Evolutionary conservation across 1,140 invertebrate genomes (phyloP), one percentile per base, ranked within the genome.

Genomic region (Nasonia vitripennis): DNA sequence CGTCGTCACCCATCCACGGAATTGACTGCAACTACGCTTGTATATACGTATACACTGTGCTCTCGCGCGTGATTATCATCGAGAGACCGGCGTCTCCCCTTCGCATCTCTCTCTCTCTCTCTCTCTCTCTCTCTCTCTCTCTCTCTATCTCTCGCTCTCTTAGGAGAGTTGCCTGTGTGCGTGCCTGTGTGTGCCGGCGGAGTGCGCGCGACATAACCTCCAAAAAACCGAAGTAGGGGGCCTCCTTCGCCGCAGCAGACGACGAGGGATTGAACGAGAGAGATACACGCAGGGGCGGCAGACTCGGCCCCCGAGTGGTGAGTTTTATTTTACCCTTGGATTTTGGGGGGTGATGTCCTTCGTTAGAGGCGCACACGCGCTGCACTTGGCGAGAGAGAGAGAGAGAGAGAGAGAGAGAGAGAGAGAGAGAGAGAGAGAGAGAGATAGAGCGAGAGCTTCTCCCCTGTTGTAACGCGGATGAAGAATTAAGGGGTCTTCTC

Each of bases 311-410:
- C 27, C 62, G n/a, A 84, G n/a, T 62, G 83, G 83, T 84, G 83
- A 84, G 83, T 84, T 73, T 79, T 79, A 73, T 73, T 79, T 79
- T 37, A n/a, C 67, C 67, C 77, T 84, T 84, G 23, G 48, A 78
- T 78, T 84, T 84, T 78, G 78, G 82, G 74, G 82, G 1, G 10
- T 9, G 41, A 45, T 45, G 74, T 68, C n/a, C 81, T 83, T 83
- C 81, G 74, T 78, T 78, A 78, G 3, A 62, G 17, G 55, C 20
- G 17, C 20, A 51, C 10, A n/a, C 17, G 34, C 74, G 68, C 74
- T 75, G 34, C 31, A 34, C 17, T 41, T 45, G 74, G 27, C 71
- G 71, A 27, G 51, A 67, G 51, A 55, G 5, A 27, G 27, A 27
- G 27, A 27, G 27, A 27, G 27, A 27, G 27, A 27, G 27, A 27